phyloP scores from a whole-genome alignment of 2,888 invertebrate species.

The Ceriagrion tenellum region DNA sequence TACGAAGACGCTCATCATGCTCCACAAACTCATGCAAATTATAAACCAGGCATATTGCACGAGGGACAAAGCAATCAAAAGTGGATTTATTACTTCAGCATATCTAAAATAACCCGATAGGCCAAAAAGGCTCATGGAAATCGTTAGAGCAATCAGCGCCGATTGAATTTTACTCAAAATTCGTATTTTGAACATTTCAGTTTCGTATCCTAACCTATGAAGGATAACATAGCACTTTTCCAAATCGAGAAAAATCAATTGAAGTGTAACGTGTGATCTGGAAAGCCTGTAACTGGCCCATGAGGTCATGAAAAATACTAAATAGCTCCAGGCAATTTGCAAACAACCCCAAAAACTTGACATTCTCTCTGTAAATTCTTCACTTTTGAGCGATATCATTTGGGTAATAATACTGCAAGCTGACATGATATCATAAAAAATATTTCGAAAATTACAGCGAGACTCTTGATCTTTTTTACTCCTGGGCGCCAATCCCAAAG shows the following conservation, averaged over 20 bases:
- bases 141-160: not conserved
- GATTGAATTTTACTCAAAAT: not conserved
- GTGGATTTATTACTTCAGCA: not conserved
- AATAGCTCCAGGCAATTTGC: not conserved
- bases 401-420: too few species aligned
- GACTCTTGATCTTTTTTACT: not conserved
- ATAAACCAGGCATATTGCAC: not conserved
- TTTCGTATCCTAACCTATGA: not conserved
- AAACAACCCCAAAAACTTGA: not conserved
- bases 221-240: not conserved
- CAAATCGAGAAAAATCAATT: not conserved
- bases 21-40: not conserved
- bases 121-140: not conserved
- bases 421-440: not conserved
- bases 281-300: not conserved
- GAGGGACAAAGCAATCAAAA: not conserved
- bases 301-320: not conserved
- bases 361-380: too few species aligned
- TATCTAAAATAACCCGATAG: not conserved
- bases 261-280: not conserved
- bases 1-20: not conserved
- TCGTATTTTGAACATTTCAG: not conserved
- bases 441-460: not conserved
- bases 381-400: too few species aligned
- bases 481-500: not conserved